Evolutionary conservation across 2,113 vertebrate species (phyloP).

Genomic region (Campylomormyrus tamandua): DNA sequence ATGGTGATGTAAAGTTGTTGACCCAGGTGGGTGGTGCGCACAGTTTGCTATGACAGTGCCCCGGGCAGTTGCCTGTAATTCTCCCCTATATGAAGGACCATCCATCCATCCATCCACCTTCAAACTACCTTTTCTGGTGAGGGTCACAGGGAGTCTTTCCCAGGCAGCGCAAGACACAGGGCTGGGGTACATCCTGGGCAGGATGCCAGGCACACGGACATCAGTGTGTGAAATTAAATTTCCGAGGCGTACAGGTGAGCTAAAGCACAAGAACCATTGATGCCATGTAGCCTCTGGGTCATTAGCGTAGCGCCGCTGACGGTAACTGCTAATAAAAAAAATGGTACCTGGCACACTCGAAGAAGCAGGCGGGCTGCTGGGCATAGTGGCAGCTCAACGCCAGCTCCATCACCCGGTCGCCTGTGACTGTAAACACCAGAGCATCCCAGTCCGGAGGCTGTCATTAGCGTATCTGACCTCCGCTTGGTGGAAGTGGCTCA

Average conservation of each 20-base stretch:
- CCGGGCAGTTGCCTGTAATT: neutral
- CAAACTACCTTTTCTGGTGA: neutral
- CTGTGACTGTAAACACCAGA: conserved; percentile 9
- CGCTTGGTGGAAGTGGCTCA: neutral
- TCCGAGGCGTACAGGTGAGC: neutral
- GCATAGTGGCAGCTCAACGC: neutral
- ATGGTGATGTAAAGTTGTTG: neutral
- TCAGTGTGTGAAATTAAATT: neutral
- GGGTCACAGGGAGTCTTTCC: neutral
- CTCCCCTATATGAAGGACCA: neutral
- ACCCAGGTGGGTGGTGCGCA: neutral
- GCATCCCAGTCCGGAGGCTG: neutral
- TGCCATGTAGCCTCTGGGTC: neutral
- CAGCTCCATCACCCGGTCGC: neutral
- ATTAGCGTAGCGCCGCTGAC: conserved; percentile 20
- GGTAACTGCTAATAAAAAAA: neutral
- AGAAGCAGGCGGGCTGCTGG: neutral
- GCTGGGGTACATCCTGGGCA: neutral
- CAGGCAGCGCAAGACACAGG: neutral
- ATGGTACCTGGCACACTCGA: neutral
- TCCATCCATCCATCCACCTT: neutral
- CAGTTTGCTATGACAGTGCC: neutral
- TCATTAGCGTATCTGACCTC: neutral
- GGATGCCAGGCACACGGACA: neutral
- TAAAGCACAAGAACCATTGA: conserved; percentile 15